Percentiles rank a stretch among this genome's conserved stretches.
Evolutionary conservation across 1,140 invertebrate genomes (phyloP).

Genomic region (Drosophila pandora): DNA sequence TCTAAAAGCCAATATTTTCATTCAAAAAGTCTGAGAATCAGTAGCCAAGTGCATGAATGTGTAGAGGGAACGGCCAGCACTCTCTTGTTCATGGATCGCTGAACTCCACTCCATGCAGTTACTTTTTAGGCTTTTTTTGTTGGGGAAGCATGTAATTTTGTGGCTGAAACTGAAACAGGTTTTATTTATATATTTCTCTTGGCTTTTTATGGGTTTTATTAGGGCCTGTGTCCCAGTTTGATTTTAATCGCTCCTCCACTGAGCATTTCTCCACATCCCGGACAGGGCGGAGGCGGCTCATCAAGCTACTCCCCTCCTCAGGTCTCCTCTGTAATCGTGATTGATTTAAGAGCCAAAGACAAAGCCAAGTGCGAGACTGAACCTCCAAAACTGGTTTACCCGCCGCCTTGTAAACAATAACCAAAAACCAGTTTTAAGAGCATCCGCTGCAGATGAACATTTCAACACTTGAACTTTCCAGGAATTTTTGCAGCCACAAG

Average conservation of each 20-base stretch:
- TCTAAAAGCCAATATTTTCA: not conserved
- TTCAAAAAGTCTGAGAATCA: not conserved
- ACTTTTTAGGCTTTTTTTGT: conserved; percentile 34
- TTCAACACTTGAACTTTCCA: conserved; percentile 75
- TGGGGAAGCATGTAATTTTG: conserved; percentile 40
- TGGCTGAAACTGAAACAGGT: conserved; percentile 61
- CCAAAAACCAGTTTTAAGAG: conserved; percentile 59
- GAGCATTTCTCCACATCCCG: conserved; percentile 69
- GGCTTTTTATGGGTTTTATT: conserved; percentile 57
- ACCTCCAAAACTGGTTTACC: conserved; percentile 31
- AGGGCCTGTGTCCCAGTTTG: conserved; percentile 68
- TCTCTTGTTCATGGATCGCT: conserved; percentile 55
- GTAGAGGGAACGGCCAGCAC: too few relatives aligned
- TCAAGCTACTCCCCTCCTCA: conserved; percentile 23
- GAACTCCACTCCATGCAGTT: conserved; percentile 52
- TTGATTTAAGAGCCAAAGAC: conserved; percentile 68
- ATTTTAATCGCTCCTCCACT: conserved; percentile 57
- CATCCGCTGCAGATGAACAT: conserved; percentile 49
- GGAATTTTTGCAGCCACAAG: conserved; percentile 54
- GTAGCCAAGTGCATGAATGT: too few relatives aligned
- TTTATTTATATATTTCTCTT: conserved; percentile 64
- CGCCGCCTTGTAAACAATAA: conserved; percentile 40
- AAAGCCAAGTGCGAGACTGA: conserved; percentile 31
- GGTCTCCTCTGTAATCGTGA: conserved; percentile 48
- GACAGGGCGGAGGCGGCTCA: conserved; percentile 23